Evolutionary conservation across 2,797 vertebrate genomes (phyloP).

Genomic region (Saxicola maurus): DNA sequence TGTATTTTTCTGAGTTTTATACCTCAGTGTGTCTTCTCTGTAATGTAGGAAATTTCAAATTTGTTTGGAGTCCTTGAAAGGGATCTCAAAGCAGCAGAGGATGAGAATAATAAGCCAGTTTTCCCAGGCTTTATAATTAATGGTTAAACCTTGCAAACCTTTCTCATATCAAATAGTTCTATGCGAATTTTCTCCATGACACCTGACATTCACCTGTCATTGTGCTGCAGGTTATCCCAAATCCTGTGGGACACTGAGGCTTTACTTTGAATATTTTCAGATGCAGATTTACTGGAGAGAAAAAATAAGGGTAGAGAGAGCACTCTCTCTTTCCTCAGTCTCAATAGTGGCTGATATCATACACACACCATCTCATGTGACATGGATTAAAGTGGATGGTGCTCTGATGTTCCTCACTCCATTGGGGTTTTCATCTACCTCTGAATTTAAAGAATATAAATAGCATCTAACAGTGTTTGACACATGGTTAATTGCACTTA

Average conservation of each 20-base stretch:
- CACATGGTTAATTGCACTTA: background rate
- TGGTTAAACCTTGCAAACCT: background rate
- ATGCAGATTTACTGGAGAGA: background rate
- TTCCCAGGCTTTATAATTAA: background rate
- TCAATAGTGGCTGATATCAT: background rate
- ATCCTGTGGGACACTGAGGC: background rate
- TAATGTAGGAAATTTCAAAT: background rate
- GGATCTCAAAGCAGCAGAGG: background rate
- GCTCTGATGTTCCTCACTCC: background rate
- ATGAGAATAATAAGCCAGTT: background rate
- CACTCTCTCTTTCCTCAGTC: background rate
- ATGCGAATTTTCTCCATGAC: background rate
- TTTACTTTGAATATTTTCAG: background rate
- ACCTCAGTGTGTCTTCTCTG: background rate
- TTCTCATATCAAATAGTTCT: background rate
- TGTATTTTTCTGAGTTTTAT: background rate
- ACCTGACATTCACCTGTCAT: fast-evolving
- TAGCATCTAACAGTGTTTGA: background rate
- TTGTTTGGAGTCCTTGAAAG: background rate
- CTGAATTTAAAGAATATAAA: background rate
- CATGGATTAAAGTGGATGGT: background rate
- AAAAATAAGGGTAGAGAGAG: background rate
- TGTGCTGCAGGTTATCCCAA: background rate
- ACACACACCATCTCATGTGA: fast-evolving
- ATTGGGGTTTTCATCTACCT: background rate